A percentile compares a stretch with the other conserved stretches of the same genome.
These are phyloP conservation scores for Drosophila subobscura DNA, from an alignment of 1,140 invertebrate genomes.

Conservation along the genomic window DNA sequence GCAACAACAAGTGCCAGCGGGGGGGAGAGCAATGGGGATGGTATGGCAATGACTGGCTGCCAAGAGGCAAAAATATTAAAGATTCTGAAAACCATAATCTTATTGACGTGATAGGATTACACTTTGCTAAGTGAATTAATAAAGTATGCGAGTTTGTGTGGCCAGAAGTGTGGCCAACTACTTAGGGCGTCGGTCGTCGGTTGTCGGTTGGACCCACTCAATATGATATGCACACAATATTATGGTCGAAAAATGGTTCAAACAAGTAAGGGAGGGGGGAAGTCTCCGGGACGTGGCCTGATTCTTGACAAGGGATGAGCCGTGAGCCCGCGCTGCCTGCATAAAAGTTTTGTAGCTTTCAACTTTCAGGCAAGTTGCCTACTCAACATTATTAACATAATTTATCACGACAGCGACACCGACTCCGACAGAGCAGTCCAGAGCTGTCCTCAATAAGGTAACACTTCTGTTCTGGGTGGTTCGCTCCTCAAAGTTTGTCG, in stretches of 20 bases:
- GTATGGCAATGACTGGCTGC: neutral
- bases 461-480: slow-evolving; percentile 59
- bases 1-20: slow-evolving; percentile 56
- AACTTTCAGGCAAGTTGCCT: slow-evolving; percentile 67
- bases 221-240: slow-evolving; percentile 77
- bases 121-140: slow-evolving; percentile 83
- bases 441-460: slow-evolving; percentile 70
- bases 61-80: slow-evolving; percentile 74
- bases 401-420: slow-evolving; percentile 77
- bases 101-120: slow-evolving; percentile 83
- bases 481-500: slow-evolving; percentile 34
- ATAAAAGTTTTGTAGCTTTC: slow-evolving; percentile 58
- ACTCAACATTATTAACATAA: slow-evolving; percentile 77
- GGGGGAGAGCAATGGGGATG: no score
- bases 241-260: slow-evolving; percentile 63
- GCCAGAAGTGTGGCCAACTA: slow-evolving; percentile 50
- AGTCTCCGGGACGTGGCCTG: slow-evolving; percentile 53
- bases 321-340: slow-evolving; percentile 4
- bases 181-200: slow-evolving; percentile 43
- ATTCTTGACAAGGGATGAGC: slow-evolving; percentile 77
- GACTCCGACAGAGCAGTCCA: slow-evolving; percentile 13
- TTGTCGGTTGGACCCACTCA: slow-evolving; percentile 48
- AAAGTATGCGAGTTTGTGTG: slow-evolving; percentile 55
- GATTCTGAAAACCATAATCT: slow-evolving; percentile 83
- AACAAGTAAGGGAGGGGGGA: neutral